Percentiles rank a stretch among this genome's conserved stretches.
These are phyloP conservation scores for Limnephilus auricula DNA, from an alignment of 2,888 invertebrate species.

Conservation along the genomic window DNA sequence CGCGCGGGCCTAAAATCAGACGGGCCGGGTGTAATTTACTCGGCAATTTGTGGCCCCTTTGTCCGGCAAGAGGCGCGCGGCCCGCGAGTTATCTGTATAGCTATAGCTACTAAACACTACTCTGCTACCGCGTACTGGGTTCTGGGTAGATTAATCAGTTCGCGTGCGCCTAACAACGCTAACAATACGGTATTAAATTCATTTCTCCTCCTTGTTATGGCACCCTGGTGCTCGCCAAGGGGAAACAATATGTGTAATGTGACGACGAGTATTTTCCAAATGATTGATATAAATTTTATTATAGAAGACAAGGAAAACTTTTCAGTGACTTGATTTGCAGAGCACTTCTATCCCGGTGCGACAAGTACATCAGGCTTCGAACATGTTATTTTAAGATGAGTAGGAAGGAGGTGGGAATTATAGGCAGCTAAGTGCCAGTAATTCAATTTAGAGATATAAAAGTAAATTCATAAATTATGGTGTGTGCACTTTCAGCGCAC, in stretches of 20 bases:
- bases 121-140: background rate
- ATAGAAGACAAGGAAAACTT: no score
- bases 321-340: no score
- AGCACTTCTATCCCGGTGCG: no score
- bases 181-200: background rate
- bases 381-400: no score
- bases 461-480: no score
- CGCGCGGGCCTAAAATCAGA: conserved; percentile 25
- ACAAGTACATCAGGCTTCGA: no score
- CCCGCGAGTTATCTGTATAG: conserved; percentile 34
- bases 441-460: no score
- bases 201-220: background rate
- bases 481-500: no score
- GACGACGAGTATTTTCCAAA: no score
- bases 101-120: background rate
- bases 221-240: background rate
- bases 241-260: background rate
- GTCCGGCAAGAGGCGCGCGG: conserved; percentile 46
- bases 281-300: no score
- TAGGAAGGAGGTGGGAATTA: no score
- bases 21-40: conserved; percentile 37
- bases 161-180: conserved; percentile 2
- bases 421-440: no score
- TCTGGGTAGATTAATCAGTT: background rate
- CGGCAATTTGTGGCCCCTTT: conserved; percentile 47